Percentiles rank a stretch among this genome's conserved stretches.
phyloP scores from a whole-genome alignment of 2,888 invertebrate genomes.

The Tanaodytes sp. region DNA sequence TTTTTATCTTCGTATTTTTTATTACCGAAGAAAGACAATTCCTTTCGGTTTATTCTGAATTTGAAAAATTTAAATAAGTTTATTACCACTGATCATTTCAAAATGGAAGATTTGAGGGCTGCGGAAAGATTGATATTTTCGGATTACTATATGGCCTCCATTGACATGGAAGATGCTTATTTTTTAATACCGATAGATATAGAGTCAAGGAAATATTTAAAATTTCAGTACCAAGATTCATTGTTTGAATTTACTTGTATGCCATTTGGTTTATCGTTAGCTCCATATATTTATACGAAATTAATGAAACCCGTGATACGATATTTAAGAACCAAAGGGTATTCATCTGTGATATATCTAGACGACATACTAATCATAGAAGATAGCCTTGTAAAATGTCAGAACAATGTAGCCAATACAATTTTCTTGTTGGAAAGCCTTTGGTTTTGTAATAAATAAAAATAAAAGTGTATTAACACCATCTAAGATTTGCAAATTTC shows the following conservation, averaged over 20 bases:
- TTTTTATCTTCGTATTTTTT: conserved; percentile 35
- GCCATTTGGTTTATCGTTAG: conserved; percentile 10
- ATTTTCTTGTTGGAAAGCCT: not conserved
- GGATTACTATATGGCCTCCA: conserved; percentile 24
- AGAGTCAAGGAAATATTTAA: conserved; percentile 32
- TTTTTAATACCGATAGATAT: conserved; percentile 28
- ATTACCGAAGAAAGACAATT: conserved; percentile 21
- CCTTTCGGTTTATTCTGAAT: conserved; percentile 46
- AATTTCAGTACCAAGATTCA: conserved; percentile 27
- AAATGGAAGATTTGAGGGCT: conserved; percentile 53
- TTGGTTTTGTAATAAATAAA: conserved; percentile 2
- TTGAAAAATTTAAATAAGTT: conserved; percentile 45
- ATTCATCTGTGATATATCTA: conserved; percentile 7
- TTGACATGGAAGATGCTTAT: conserved; percentile 47
- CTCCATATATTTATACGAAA: conserved; percentile 15
- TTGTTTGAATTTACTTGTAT: conserved; percentile 16
- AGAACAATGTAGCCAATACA: not conserved
- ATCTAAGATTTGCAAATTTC: not conserved
- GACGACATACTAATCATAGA: conserved; percentile 20
- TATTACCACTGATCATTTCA: conserved; percentile 43
- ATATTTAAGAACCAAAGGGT: conserved; percentile 6
- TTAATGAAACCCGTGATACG: conserved; percentile 17
- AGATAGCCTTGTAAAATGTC: not conserved
- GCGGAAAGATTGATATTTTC: conserved; percentile 30
- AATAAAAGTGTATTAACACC: conserved; percentile 2